Conservation (phyloP, 2,888 invertebrate species). For the Drosophila cognata region DNA sequence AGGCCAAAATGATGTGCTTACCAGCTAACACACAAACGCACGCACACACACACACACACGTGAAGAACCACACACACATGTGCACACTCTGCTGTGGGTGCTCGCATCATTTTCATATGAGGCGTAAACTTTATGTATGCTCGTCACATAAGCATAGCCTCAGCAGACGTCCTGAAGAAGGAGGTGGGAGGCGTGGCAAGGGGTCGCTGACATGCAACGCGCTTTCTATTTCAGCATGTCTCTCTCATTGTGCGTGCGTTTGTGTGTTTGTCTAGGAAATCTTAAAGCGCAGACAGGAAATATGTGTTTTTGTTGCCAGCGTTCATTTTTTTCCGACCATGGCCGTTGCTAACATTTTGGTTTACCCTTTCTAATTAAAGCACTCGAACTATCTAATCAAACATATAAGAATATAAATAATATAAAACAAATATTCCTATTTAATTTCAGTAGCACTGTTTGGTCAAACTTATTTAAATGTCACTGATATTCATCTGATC, state of each 20-base stretch:
- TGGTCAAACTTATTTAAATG: no score
- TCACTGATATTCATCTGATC: no score
- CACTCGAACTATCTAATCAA: neutral
- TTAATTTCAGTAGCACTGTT: neutral
- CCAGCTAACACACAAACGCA: conserved; percentile 16
- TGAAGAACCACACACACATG: conserved; percentile 17
- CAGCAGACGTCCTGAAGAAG: conserved; percentile 26
- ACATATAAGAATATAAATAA: neutral
- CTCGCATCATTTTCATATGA: conserved; percentile 72
- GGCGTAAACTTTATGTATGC: conserved; percentile 64
- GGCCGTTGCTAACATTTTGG: conserved; percentile 12
- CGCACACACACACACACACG: neutral
- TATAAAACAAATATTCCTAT: neutral
- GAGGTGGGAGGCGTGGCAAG: conserved; percentile 28
- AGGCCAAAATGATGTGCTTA: conserved; percentile 57
- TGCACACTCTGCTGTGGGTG: conserved; percentile 54
- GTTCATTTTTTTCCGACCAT: neutral
- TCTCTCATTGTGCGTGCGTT: conserved; percentile 16
- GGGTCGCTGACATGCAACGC: conserved; percentile 77
- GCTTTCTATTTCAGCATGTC: conserved; percentile 72
- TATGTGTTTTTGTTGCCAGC: conserved; percentile 53
- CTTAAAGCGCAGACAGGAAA: conserved; percentile 79
- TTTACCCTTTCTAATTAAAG: neutral
- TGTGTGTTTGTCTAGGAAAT: conserved; percentile 71
- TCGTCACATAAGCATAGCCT: conserved; percentile 42